Evolutionary conservation across 2,113 vertebrate genomes (phyloP).

Genomic region (Mormyrus iriodes): DNA sequence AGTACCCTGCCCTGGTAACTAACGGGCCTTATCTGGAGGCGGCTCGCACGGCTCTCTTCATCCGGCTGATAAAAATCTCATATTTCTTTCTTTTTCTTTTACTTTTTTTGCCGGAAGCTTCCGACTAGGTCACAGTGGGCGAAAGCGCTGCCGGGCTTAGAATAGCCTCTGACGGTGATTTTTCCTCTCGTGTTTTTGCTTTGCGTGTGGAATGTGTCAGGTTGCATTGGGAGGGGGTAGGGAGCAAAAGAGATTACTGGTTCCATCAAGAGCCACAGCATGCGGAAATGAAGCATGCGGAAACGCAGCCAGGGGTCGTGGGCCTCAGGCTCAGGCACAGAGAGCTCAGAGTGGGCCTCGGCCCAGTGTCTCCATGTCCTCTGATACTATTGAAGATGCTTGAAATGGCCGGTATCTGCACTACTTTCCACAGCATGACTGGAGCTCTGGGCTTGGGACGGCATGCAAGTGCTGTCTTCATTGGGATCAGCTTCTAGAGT

Average conservation of each 20-base stretch:
- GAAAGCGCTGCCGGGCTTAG: not conserved
- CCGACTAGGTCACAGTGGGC: not conserved
- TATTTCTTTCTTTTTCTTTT: slow-evolving; percentile 4
- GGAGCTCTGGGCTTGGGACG: not conserved
- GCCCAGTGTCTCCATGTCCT: not conserved
- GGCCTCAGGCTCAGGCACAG: not conserved
- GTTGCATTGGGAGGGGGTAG: not conserved
- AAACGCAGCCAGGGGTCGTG: not conserved
- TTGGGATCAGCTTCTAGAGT: not conserved
- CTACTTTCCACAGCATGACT: not conserved
- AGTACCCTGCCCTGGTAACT: not conserved
- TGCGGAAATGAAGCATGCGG: not conserved
- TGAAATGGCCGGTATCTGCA: not conserved
- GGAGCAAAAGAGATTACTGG: not conserved
- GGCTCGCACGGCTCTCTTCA: not conserved
- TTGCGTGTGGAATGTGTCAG: not conserved
- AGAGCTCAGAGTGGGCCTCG: not conserved
- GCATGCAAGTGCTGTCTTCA: not conserved
- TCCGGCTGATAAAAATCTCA: not conserved
- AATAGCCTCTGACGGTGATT: not conserved
- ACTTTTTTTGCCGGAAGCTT: not conserved
- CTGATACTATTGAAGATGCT: not conserved
- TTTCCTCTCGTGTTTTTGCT: not conserved
- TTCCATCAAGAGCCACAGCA: not conserved
- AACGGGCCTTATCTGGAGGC: not conserved